Evolutionary conservation across 2,797 vertebrate species (phyloP).

Genomic region (Chelonia mydas): DNA sequence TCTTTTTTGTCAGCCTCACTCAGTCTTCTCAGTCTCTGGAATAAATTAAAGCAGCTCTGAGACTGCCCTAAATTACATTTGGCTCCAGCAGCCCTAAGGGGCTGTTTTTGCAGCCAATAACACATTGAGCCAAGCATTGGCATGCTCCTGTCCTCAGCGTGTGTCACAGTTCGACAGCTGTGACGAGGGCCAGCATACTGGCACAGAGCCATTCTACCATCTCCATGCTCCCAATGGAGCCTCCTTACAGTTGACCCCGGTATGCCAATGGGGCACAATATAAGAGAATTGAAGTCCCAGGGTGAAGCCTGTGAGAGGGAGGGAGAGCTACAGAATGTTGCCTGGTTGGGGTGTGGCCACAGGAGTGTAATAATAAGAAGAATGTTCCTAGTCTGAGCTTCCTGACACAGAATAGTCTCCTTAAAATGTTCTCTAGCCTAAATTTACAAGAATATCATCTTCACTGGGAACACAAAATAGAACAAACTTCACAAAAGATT

Average conservation of each 20-base stretch:
- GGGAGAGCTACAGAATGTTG: background rate
- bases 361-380: fast-evolving
- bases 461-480: background rate
- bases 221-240: background rate
- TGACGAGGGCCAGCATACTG: fast-evolving
- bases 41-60: background rate
- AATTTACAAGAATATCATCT: background rate
- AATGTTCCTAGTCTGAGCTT: background rate
- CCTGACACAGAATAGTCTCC: background rate
- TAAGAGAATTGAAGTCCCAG: background rate
- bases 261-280: background rate
- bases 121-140: fast-evolving
- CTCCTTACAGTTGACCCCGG: background rate
- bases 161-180: background rate
- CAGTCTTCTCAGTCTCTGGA: background rate
- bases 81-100: background rate
- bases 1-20: fast-evolving
- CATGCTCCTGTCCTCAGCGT: background rate
- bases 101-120: background rate
- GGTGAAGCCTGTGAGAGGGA: background rate
- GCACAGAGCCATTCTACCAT: background rate
- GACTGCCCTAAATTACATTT: background rate
- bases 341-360: background rate
- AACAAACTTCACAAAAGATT: background rate
- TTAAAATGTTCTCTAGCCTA: background rate